Percentiles rank a stretch among this genome's conserved stretches.
These are phyloP conservation scores for Amblyjoppa proteus DNA, from an alignment of 2,888 invertebrate species.

Conservation along the genomic window DNA sequence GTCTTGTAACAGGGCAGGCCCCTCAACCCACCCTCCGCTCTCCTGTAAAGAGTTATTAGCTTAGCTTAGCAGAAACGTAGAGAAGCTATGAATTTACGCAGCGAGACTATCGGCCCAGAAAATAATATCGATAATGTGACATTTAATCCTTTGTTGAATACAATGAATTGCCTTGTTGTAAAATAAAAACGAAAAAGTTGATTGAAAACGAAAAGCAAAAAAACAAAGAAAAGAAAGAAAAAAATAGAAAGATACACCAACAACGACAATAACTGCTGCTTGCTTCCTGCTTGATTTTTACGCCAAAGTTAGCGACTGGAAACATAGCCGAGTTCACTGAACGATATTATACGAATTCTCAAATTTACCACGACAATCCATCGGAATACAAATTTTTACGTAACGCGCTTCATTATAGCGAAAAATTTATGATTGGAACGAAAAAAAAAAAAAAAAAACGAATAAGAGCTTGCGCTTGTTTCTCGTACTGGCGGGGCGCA, in stretches of 20 bases:
- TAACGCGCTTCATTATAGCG: not conserved
- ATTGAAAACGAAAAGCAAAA: slow-evolving; percentile 73
- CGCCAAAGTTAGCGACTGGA: slow-evolving; percentile 69
- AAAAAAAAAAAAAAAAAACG: not conserved
- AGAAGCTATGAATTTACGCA: slow-evolving; percentile 78
- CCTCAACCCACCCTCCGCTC: slow-evolving; percentile 75
- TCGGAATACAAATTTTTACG: not conserved
- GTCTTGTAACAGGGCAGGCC: slow-evolving; percentile 83
- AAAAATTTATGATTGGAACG: slow-evolving; percentile 1
- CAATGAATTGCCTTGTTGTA: slow-evolving; percentile 83
- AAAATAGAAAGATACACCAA: slow-evolving; percentile 72
- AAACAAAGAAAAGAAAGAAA: slow-evolving; percentile 73
- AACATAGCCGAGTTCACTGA: slow-evolving; percentile 54
- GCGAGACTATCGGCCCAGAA: slow-evolving; percentile 79
- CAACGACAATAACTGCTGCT: slow-evolving; percentile 80
- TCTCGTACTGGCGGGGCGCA: slow-evolving; percentile 74
- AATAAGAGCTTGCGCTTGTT: slow-evolving; percentile 77
- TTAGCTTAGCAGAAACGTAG: slow-evolving; percentile 80
- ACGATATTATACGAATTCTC: not conserved
- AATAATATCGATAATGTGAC: slow-evolving; percentile 80
- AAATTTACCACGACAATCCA: not conserved
- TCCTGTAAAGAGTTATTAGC: slow-evolving; percentile 80
- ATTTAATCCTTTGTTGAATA: slow-evolving; percentile 83
- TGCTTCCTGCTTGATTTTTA: slow-evolving; percentile 82
- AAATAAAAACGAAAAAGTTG: slow-evolving; percentile 82